Conservation (phyloP, 2,797 vertebrate genomes). For the Aldrovandia affinis region DNA sequence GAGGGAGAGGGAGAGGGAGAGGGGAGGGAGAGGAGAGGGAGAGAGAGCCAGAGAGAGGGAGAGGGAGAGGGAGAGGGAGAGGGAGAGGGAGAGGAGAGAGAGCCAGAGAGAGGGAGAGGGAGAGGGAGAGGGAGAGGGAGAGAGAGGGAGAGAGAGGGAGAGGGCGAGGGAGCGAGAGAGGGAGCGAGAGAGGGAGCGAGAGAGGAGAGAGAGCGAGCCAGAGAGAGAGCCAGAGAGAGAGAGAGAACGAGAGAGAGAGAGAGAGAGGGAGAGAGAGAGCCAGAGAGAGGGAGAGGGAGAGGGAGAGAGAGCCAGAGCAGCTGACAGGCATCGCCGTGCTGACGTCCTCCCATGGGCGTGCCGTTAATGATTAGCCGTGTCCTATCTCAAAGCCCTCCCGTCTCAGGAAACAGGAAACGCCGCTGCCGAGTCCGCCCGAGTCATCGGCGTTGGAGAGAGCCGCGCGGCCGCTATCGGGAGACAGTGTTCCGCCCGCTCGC, state of each 20-base stretch:
- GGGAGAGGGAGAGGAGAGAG: conserved; percentile 4
- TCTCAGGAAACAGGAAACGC: background rate
- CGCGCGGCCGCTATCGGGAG: conserved; percentile 28
- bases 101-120: no score
- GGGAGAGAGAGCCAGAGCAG: background rate
- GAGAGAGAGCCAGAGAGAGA: no score
- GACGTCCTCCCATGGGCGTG: background rate
- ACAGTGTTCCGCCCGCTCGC: conserved; percentile 31
- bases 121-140: background rate
- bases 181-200: background rate
- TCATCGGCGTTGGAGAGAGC: conserved; percentile 24
- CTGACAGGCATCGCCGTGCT: background rate
- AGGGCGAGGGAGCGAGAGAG: no score
- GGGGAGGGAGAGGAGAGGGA: background rate
- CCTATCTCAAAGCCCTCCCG: background rate
- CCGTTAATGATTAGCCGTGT: background rate
- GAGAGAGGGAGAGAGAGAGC: background rate
- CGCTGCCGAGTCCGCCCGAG: background rate
- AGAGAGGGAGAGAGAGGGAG: background rate
- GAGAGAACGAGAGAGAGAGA: background rate
- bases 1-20: background rate
- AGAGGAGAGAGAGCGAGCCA: no score
- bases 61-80: background rate
- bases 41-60: no score
- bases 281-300: background rate